Conservation (phyloP, 1,140 invertebrate species). For the Conus ventricosus region DNA sequence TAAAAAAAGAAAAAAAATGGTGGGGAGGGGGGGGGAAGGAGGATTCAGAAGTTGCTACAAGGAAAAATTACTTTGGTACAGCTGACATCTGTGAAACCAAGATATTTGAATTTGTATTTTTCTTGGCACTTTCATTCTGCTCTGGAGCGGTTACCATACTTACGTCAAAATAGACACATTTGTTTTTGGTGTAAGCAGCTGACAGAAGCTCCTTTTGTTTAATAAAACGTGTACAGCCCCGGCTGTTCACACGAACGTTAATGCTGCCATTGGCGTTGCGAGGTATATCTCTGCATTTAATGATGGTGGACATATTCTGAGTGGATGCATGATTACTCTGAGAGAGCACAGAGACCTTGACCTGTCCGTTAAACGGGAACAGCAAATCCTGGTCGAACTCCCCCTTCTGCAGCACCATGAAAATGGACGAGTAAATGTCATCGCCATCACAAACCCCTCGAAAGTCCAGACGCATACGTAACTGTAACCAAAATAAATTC, state of each 20-base stretch:
- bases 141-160: slow-evolving; percentile 22
- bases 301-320: slow-evolving; percentile 3
- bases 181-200: slow-evolving; percentile 37
- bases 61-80: not conserved
- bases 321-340: not conserved
- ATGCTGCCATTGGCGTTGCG: slow-evolving; percentile 21
- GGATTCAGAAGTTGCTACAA: no score
- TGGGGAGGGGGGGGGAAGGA: no score
- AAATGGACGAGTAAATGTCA: slow-evolving; percentile 42
- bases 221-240: slow-evolving; percentile 45
- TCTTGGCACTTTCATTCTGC: not conserved
- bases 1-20: no score
- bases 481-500: not conserved
- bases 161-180: slow-evolving; percentile 32
- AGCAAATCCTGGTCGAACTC: slow-evolving; percentile 44
- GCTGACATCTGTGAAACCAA: not conserved
- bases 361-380: slow-evolving; percentile 45
- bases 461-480: slow-evolving; percentile 43
- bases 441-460: slow-evolving; percentile 39
- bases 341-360: slow-evolving; percentile 29
- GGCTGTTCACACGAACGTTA: slow-evolving; percentile 19
- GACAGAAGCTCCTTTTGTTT: slow-evolving; percentile 38
- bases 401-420: slow-evolving; percentile 43
- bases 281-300: slow-evolving; percentile 40
- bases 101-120: not conserved